These are phyloP conservation scores for Augiades crinisus DNA, from an alignment of 2,888 invertebrate genomes.

Conservation along the genomic window DNA sequence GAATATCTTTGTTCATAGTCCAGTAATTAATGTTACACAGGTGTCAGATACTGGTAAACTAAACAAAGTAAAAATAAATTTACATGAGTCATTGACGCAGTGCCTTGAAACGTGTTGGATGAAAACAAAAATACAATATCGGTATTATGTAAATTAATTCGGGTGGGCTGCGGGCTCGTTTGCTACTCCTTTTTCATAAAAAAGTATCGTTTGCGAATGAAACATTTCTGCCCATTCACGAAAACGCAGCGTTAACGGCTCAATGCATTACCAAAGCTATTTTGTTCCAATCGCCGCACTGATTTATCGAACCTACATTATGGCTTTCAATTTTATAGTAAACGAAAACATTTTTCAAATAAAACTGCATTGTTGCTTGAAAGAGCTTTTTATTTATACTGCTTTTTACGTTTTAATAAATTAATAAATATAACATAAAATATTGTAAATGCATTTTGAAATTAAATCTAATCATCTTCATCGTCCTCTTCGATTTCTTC, in stretches of 20 bases:
- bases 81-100: constrained; percentile 28
- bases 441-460: not conserved
- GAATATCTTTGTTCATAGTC: constrained; percentile 28
- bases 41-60: constrained; percentile 31
- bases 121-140: not conserved
- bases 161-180: too few relatives aligned
- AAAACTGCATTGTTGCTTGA: constrained; percentile 3
- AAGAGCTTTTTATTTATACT: constrained; percentile 2
- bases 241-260: not conserved
- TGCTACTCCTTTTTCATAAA: too few relatives aligned
- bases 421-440: not conserved
- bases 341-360: constrained; percentile 15
- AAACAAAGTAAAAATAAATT: constrained; percentile 32
- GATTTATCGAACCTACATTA: constrained; percentile 1
- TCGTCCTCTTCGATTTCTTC: constrained; percentile 36
- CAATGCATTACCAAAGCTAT: constrained; percentile 12
- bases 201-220: not conserved
- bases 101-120: not conserved
- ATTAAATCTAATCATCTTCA: constrained; percentile 31
- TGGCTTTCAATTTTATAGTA: constrained; percentile 8
- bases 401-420: not conserved
- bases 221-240: constrained; percentile 1
- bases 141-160: not conserved
- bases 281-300: constrained; percentile 2
- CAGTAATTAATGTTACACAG: constrained; percentile 31